A percentile compares a stretch with the other conserved stretches of the same genome.
phyloP scores from a whole-genome alignment of 37 sponge, comb jelly and placozoan species.

The Corticium candelabrum region DNA sequence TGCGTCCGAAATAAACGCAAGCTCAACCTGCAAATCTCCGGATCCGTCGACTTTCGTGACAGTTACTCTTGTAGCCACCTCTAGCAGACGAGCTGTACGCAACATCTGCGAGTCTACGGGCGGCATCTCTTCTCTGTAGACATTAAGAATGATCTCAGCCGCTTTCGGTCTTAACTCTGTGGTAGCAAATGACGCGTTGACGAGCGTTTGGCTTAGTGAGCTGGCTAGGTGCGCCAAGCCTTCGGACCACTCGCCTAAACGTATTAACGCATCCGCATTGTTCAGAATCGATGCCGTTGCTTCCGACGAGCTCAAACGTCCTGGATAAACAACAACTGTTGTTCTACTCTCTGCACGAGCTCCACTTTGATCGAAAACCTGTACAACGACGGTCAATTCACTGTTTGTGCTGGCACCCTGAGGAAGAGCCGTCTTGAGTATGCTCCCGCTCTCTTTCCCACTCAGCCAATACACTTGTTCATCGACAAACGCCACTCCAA shows the following conservation, averaged over 20 bases:
- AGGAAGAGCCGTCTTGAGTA: not conserved
- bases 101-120: not conserved
- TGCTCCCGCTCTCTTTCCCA: not conserved
- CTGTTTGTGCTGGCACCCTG: not conserved
- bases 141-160: not conserved
- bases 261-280: not conserved
- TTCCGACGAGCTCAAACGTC: not conserved
- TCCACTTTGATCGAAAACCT: not conserved
- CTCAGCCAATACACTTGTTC: not conserved
- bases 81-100: not conserved
- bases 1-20: too few species aligned
- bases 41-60: too few species aligned
- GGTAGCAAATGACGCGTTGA: not conserved
- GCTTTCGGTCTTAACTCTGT: too few species aligned
- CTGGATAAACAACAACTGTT: not conserved
- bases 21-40: too few species aligned
- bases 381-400: not conserved
- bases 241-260: not conserved
- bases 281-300: not conserved
- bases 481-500: constrained; percentile 26
- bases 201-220: not conserved
- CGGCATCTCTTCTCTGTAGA: not conserved
- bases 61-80: not conserved
- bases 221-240: not conserved
- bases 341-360: not conserved